phyloP scores from a whole-genome alignment of 2,797 vertebrate species.

The Decapterus maruadsi region DNA sequence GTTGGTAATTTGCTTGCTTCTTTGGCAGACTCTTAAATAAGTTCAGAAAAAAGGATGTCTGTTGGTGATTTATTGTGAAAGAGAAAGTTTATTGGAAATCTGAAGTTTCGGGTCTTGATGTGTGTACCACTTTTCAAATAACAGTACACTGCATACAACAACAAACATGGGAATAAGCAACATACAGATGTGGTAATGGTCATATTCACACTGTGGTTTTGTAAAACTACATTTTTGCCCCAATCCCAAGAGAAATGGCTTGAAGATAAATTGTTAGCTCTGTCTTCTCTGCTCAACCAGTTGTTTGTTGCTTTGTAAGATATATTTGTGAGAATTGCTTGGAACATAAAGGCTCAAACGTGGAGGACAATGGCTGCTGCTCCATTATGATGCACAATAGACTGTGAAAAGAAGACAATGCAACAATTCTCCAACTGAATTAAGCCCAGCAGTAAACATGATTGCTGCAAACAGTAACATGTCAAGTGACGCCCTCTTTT shows the following conservation, averaged over 20 bases:
- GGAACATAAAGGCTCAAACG: slow-evolving; percentile 7
- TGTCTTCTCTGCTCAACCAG: neutral
- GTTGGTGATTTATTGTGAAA: slow-evolving; percentile 36
- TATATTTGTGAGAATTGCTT: neutral
- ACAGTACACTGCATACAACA: neutral
- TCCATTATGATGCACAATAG: slow-evolving; percentile 25
- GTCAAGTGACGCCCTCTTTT: slow-evolving; percentile 10
- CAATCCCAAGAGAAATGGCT: neutral
- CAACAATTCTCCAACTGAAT: slow-evolving; percentile 20
- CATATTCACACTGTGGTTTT: slow-evolving; percentile 1
- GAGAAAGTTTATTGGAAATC: slow-evolving; percentile 37
- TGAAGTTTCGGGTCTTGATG: slow-evolving; percentile 26
- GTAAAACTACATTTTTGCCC: neutral
- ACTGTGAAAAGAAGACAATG: slow-evolving; percentile 22
- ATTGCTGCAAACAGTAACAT: slow-evolving; percentile 1
- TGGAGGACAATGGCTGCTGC: neutral
- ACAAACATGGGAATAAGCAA: neutral
- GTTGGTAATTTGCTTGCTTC: slow-evolving; percentile 46
- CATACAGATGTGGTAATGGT: neutral
- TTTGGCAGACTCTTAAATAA: slow-evolving; percentile 24
- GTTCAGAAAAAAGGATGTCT: neutral
- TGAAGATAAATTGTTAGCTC: neutral
- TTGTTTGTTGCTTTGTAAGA: neutral
- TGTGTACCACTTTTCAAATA: slow-evolving; percentile 15
- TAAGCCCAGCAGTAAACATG: slow-evolving; percentile 21